A percentile compares a stretch with the other conserved stretches of the same genome.
phyloP scores from a whole-genome alignment of 2,113 vertebrate genomes.

The Salminus brasiliensis region DNA sequence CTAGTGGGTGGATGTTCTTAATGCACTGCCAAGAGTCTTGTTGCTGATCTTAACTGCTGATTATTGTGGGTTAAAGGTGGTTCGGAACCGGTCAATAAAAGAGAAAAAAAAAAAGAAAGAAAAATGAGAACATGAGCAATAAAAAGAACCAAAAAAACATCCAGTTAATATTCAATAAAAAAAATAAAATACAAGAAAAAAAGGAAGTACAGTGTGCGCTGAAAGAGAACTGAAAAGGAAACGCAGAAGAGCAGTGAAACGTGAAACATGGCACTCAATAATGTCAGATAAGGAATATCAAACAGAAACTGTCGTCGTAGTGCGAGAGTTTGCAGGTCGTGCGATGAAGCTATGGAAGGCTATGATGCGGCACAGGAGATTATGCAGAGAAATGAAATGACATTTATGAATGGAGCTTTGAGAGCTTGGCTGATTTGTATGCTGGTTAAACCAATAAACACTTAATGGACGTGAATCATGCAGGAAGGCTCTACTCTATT shows the following conservation, averaged over 20 bases:
- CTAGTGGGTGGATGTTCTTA: constrained; percentile 40
- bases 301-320: constrained; percentile 78
- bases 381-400: constrained; percentile 53
- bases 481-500: constrained; percentile 39
- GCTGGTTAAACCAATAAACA: constrained; percentile 52
- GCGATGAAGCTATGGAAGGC: constrained; percentile 70
- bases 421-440: constrained; percentile 49
- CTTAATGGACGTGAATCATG: constrained; percentile 47
- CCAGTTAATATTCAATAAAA: constrained; percentile 12
- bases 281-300: constrained; percentile 58
- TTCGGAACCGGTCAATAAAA: constrained; percentile 6
- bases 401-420: constrained; percentile 38
- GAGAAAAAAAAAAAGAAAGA: too few relatives aligned
- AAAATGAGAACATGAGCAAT: constrained; percentile 7
- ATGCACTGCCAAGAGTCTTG: constrained; percentile 43
- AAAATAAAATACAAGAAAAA: too few relatives aligned
- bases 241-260: constrained; percentile 31
- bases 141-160: constrained; percentile 5
- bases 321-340: constrained; percentile 60
- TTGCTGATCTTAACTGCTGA: constrained; percentile 14
- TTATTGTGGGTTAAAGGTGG: constrained; percentile 31
- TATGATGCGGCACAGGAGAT: constrained; percentile 61
- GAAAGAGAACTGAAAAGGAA: constrained; percentile 4
- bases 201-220: constrained; percentile 21
- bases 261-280: constrained; percentile 39